A percentile compares a stretch with the other conserved stretches of the same genome.
These are phyloP conservation scores for Hydra vulgaris DNA, from an alignment of 30 jellyfish, hydroid and myxozoan genomes.

Conservation along the genomic window DNA sequence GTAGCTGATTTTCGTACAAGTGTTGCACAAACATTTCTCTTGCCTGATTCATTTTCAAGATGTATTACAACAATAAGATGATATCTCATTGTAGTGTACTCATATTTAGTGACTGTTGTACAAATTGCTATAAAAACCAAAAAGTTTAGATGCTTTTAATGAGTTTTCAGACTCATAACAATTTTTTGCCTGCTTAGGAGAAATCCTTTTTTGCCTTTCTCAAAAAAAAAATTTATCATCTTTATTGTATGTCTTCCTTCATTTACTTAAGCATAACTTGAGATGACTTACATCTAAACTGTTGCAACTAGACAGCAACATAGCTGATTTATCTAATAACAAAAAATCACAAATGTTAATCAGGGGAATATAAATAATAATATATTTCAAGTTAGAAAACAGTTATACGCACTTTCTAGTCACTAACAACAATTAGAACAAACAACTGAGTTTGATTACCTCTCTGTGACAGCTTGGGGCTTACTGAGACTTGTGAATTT, in stretches of 20 bases:
- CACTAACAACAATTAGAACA: too few relatives aligned
- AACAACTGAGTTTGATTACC: too few relatives aligned
- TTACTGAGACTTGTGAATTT: too few relatives aligned
- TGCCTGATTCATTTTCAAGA: neutral
- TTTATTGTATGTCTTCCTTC: neutral
- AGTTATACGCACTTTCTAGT: too few relatives aligned
- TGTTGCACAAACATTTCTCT: neutral
- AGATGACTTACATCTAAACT: neutral
- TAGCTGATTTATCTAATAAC: slow-evolving; percentile 1
- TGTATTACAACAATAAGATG: neutral
- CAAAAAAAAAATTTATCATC: neutral
- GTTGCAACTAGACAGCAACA: too few relatives aligned
- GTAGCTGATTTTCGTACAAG: neutral
- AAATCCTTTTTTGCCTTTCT: slow-evolving; percentile 2
- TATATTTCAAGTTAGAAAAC: too few relatives aligned
- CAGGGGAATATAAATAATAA: slow-evolving; percentile 12
- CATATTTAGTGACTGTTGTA: neutral
- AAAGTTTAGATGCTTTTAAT: slow-evolving; percentile 1
- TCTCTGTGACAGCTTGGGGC: too few relatives aligned
- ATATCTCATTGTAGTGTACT: slow-evolving; percentile 7
- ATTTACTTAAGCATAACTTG: neutral
- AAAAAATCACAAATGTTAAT: slow-evolving; percentile 8
- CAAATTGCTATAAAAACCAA: neutral
- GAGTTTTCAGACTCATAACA: neutral
- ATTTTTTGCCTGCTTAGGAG: slow-evolving; percentile 6